Conservation (phyloP, 2,888 invertebrate species). For the Ametastegia equiseti region DNA sequence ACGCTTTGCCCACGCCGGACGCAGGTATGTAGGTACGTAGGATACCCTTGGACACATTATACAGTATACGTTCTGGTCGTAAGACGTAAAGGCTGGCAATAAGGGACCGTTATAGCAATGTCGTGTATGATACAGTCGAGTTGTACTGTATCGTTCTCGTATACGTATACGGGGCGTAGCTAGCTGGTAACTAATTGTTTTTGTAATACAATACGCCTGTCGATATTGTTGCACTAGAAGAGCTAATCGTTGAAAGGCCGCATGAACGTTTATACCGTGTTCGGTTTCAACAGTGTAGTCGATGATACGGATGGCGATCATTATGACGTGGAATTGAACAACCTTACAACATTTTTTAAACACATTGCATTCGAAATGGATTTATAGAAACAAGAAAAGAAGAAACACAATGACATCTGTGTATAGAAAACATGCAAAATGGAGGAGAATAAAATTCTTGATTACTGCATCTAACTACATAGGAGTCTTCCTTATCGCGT, state of each 20-base stretch:
- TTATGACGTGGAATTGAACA: background rate
- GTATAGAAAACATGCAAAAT: too few relatives aligned
- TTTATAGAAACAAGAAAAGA: background rate
- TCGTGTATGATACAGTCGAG: background rate
- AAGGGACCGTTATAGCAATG: conserved; percentile 26
- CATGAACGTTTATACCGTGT: background rate
- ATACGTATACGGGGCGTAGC: background rate
- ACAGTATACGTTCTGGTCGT: background rate
- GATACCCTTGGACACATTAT: background rate
- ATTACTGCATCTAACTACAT: too few relatives aligned
- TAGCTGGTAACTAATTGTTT: conserved; percentile 22
- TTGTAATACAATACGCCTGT: conserved; percentile 34
- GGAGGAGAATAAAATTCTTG: too few relatives aligned
- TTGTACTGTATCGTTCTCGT: background rate
- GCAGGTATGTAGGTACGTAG: background rate
- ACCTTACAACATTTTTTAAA: background rate
- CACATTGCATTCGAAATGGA: background rate
- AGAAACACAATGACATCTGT: background rate
- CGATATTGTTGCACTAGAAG: conserved; percentile 1
- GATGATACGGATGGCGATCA: too few relatives aligned
- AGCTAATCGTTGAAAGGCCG: background rate
- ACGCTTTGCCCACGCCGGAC: conserved; percentile 16
- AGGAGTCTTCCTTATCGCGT: background rate
- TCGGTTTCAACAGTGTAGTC: conserved; percentile 25
- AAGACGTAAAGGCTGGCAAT: background rate